Base-by-base conservation (phyloP, 2,888 invertebrate species). In the Oscheius sp. region DNA sequence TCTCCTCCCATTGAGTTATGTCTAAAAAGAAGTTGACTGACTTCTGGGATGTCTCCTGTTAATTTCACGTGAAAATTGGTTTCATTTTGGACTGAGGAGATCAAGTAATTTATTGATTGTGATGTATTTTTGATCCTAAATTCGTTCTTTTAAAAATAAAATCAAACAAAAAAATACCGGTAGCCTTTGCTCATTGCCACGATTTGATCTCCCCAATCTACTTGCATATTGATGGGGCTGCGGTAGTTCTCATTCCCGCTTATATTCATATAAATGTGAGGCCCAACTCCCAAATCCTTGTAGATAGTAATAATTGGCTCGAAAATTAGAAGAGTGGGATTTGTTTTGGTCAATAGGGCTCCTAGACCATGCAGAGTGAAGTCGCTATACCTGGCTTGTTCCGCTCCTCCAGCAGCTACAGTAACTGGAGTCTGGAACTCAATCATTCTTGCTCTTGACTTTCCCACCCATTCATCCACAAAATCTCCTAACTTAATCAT, bases 111-210 rank as follows among this genome's bases (percentile, higher is more conserved):
- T 10, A 52, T 20, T 12, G 65, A 52, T 15, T 27, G 17, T 10
- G 52, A 46, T 6, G 10, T 65, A 15, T 37, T 52, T 17, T 20
- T 17, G 34, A 50, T 25, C 25, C 34, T 55, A 12, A 33, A 55
- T 34, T 33, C 34, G 2, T 17, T 55, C 34, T 17, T 42, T 42
- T 42, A 20, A 20, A 42, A 12, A 10, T 42, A n/a, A 10, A 42
- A 0, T 10, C 15, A 42, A 20, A 42, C n/a, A n/a, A 42, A 42
- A 27, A 52, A 4, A 5, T 34, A 48, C 70, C 61, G 72, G 57
- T 72, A 76, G 39, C 71, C 70, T 2, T 55, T 61, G 1, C 72
- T 72, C 74, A 74, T 76, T 48, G 69, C 74, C 3, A 76, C 39
- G 6, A 68, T 65, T 58, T 65, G 65, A 29, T 76, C 74, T 0